Base-by-base conservation (phyloP, 2,888 invertebrate genomes). In the Coelinius sp. region DNA sequence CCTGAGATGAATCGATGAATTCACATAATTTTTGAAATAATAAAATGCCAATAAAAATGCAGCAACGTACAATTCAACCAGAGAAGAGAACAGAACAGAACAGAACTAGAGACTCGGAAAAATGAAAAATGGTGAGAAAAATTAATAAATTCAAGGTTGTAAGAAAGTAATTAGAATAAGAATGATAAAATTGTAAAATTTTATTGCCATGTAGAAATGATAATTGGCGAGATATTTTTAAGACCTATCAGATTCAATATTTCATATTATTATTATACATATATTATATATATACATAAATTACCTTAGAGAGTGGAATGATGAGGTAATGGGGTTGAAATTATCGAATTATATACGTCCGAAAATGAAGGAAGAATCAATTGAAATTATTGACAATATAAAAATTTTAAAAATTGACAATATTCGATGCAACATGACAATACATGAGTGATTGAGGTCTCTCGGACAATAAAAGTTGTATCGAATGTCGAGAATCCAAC, bases 161-260 rank as follows among this genome's bases (percentile, higher is more conserved):
- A 68, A 38, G 56, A 73, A 46, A 67, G 73, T 68, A 65, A 27
- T 63, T 70, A 73, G 44, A 73, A 69, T 76, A 73, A 78, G 75
- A 35, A 49, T 69, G 44, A 35, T 53, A 74, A 70, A 52, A n/a
- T 56, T 69, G 65, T 69, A 24, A 68, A 66, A 52, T 73, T 67
- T 68, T 63, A 72, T 63, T 73, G 70, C 59, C 46, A 77, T 49
- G 56, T 53, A 71, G 62, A 56, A 22, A n/a, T n/a, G n/a, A n/a
- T n/a, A 25, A 66, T 12, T 46, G 62, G 31, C 24, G 41, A 68
- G 78, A 85, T 86, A 86, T 86, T 86, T 86, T 86, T 82, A 86
- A 86, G 83, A 85, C 75, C 80, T 84, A 82, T 83, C 82, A 83
- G 81, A 84, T 85, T 83, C 82, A 83, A 86, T 84, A 85, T 85